Percentiles rank a stretch among this genome's conserved stretches.
Conservation (phyloP, 2,888 invertebrate species). For the Ceriagrion tenellum region DNA sequence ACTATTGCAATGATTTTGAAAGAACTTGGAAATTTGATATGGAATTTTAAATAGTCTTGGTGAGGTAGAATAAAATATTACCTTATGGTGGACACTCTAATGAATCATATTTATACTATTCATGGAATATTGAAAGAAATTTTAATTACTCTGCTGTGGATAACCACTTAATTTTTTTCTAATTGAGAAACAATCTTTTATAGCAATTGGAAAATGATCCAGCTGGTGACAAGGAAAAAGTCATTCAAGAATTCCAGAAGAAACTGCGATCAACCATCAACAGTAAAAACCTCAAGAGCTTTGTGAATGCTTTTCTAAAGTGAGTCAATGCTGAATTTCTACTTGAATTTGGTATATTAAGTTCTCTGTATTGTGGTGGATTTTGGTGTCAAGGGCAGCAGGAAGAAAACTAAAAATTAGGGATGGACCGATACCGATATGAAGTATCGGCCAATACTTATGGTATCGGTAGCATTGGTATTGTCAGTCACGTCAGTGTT, state of each 20-base stretch:
- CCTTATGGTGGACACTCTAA: background rate
- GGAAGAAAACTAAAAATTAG: too few relatives aligned
- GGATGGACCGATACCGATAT: too few relatives aligned
- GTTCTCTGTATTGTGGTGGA: too few relatives aligned
- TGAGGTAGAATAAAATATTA: background rate
- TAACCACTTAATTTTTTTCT: background rate
- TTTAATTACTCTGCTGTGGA: background rate
- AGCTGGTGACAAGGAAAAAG: conserved; percentile 85
- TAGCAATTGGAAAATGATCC: conserved; percentile 82
- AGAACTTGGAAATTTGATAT: too few relatives aligned
- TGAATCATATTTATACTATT: background rate
- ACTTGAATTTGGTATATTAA: too few relatives aligned
- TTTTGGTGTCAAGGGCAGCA: too few relatives aligned
- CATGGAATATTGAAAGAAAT: background rate
- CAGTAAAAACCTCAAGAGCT: conserved; percentile 89
- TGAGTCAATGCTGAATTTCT: conserved; percentile 77
- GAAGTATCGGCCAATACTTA: too few relatives aligned
- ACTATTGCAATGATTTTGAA: too few relatives aligned
- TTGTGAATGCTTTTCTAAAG: conserved; percentile 91
- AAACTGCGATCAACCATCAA: conserved; percentile 87
- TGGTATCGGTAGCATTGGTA: too few relatives aligned
- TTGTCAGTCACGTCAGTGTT: too few relatives aligned
- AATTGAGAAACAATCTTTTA: background rate
- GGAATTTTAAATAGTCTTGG: too few relatives aligned
- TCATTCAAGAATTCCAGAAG: conserved; percentile 87